Evolutionary conservation across 2,888 invertebrate genomes (phyloP).

Genomic region (Luperina nickerlii): DNA sequence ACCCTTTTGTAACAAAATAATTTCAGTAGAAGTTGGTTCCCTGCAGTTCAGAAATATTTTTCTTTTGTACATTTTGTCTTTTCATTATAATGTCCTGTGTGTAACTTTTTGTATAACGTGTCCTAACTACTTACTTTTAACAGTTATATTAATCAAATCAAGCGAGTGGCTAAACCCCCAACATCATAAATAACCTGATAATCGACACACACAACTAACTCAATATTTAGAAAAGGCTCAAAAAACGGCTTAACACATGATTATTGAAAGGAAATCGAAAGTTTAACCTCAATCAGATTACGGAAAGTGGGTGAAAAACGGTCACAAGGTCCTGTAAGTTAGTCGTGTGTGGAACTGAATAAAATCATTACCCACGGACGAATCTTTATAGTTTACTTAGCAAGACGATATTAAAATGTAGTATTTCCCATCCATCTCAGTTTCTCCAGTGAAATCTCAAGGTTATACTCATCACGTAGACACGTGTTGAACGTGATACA

Average conservation of each 20-base stretch:
- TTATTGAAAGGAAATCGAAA: too few relatives aligned
- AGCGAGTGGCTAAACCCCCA: neutral
- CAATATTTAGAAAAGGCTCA: too few relatives aligned
- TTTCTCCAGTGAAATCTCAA: slow-evolving; percentile 24
- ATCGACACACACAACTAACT: neutral
- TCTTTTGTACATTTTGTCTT: slow-evolving; percentile 33
- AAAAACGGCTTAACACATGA: too few relatives aligned
- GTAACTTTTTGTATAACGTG: slow-evolving; percentile 16
- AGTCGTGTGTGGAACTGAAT: neutral
- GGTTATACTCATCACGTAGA: slow-evolving; percentile 21
- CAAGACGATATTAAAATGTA: neutral
- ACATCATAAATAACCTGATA: neutral
- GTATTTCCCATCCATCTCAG: neutral
- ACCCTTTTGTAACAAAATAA: slow-evolving; percentile 22
- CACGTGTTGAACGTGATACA: slow-evolving; percentile 38
- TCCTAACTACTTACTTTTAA: slow-evolving; percentile 1
- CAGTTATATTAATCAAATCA: neutral
- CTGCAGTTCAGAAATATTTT: neutral
- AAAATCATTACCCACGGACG: neutral
- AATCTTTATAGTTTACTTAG: neutral
- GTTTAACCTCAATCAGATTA: neutral
- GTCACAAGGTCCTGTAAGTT: neutral
- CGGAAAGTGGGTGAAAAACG: neutral
- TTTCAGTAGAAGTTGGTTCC: slow-evolving; percentile 27
- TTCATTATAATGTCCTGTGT: slow-evolving; percentile 6